Percentiles rank a stretch among this genome's conserved stretches.
Evolutionary conservation across 2,797 vertebrate species (phyloP).

Genomic region (Enteromius viviparus): DNA sequence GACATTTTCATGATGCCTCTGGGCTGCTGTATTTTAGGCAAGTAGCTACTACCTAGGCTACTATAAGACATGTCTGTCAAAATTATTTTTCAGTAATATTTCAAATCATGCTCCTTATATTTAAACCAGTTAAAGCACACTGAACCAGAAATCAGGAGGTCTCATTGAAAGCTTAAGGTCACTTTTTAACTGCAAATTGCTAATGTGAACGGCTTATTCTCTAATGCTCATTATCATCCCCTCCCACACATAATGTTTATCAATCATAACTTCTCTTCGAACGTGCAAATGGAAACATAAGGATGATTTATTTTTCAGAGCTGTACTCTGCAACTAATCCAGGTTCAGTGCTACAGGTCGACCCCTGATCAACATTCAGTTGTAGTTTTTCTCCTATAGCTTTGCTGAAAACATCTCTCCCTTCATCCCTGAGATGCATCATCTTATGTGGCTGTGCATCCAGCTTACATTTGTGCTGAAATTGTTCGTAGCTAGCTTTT

Average conservation of each 20-base stretch:
- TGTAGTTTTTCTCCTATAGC: not conserved
- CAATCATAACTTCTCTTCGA: not conserved
- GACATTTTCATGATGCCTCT: not conserved
- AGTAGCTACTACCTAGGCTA: not conserved
- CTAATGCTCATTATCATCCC: not conserved
- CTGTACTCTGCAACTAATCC: not conserved
- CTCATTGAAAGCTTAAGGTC: not conserved
- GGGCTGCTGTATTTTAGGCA: not conserved
- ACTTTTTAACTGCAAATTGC: not conserved
- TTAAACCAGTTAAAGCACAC: not conserved
- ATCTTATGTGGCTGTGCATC: not conserved
- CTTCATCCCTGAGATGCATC: not conserved
- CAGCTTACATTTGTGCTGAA: constrained; percentile 1
- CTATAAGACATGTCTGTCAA: not conserved
- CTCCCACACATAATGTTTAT: not conserved
- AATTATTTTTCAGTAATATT: not conserved
- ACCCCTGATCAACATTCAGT: constrained; percentile 11
- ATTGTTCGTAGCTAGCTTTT: not conserved
- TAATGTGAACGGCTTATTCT: not conserved
- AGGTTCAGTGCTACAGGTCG: not conserved
- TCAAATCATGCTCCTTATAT: not conserved
- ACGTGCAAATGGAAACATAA: not conserved
- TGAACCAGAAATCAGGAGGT: not conserved
- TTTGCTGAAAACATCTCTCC: not conserved
- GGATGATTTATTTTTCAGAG: not conserved